Conservation (phyloP, 1,140 invertebrate genomes). For the Aphis craccivora region DNA sequence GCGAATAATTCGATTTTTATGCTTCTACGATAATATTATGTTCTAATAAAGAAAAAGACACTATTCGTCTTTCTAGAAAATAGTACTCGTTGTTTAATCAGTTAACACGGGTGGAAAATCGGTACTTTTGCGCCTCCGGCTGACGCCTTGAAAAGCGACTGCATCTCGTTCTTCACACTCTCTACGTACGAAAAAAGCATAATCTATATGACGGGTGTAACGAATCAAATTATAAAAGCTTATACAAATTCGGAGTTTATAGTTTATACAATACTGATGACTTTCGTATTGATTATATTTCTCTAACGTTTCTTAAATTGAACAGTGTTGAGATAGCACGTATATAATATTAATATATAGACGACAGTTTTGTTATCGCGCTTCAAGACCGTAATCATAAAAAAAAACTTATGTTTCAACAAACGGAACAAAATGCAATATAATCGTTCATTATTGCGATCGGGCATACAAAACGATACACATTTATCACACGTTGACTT, state of each 20-base stretch:
- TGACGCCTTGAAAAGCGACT: not conserved
- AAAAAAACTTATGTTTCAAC: not conserved
- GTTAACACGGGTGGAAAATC: not conserved
- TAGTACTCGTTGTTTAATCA: not conserved
- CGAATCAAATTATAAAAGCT: conserved; percentile 12
- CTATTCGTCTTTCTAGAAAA: not conserved
- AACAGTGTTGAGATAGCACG: not conserved
- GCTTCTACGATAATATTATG: not conserved
- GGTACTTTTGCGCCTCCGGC: not conserved
- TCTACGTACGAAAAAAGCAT: not conserved
- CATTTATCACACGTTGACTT: conserved; percentile 16
- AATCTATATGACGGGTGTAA: conserved; percentile 3
- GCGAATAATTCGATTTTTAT: not conserved
- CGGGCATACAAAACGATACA: not conserved
- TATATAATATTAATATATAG: not conserved
- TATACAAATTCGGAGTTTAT: not conserved
- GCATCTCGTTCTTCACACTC: not conserved
- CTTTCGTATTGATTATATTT: not conserved
- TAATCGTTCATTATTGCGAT: not conserved
- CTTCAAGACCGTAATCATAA: not conserved
- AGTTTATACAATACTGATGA: not conserved
- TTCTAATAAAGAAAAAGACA: not conserved
- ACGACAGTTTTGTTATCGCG: not conserved
- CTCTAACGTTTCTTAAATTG: not conserved
- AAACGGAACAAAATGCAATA: not conserved